A percentile compares a stretch with the other conserved stretches of the same genome.
Evolutionary conservation across 2,888 invertebrate species (phyloP).

Genomic region (Biston betularia): DNA sequence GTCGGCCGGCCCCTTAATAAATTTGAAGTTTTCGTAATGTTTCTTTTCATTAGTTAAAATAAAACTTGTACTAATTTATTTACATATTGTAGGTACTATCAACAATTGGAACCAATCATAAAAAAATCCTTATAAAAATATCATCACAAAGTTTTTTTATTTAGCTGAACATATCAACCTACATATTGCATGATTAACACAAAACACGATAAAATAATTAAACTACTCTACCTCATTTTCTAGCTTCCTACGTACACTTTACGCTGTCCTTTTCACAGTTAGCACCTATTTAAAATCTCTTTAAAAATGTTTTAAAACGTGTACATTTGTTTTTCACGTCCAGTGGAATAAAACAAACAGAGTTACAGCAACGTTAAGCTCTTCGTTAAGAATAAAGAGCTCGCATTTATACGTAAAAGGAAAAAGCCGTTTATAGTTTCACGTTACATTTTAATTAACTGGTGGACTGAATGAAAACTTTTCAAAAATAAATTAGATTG

Average conservation of each 20-base stretch:
- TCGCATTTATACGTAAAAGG: conserved; percentile 34
- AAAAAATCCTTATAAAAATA: too few species aligned
- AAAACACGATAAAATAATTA: conserved; percentile 6
- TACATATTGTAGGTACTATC: too few species aligned
- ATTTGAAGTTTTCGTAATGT: too few species aligned
- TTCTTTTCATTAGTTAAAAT: too few species aligned
- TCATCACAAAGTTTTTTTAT: too few species aligned
- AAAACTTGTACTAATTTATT: too few species aligned
- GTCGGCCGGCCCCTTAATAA: too few species aligned
- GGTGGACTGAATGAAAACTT: conserved; percentile 58
- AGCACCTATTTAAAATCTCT: conserved; percentile 32
- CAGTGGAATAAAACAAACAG: conserved; percentile 42
- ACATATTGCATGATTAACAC: too few species aligned
- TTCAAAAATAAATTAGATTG: conserved; percentile 62
- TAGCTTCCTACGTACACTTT: not conserved
- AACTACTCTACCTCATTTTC: conserved; percentile 10
- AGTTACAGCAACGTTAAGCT: conserved; percentile 39
- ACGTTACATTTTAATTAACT: conserved; percentile 58
- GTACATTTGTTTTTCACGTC: conserved; percentile 42
- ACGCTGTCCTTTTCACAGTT: conserved; percentile 16
- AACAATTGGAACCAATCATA: too few species aligned
- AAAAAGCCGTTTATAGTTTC: conserved; percentile 40
- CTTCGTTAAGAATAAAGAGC: conserved; percentile 38
- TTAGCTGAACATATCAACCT: too few species aligned
- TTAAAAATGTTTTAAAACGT: conserved; percentile 26